Percentiles rank a stretch among this genome's conserved stretches.
Evolutionary conservation across 2,113 vertebrate genomes (phyloP).

Genomic region (Petrocephalus microphthalmus): DNA sequence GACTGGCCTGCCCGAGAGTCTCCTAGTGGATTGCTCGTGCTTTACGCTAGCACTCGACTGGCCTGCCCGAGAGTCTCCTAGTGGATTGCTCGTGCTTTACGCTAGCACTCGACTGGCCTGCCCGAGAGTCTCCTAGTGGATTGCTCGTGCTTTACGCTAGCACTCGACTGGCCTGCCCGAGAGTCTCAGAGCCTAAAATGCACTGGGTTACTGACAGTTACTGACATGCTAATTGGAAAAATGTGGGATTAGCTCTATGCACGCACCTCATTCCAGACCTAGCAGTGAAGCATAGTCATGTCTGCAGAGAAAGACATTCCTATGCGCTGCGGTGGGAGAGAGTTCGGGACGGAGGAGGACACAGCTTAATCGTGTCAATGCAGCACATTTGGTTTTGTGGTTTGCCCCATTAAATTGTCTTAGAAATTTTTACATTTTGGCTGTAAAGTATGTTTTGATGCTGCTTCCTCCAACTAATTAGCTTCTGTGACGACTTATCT

Average conservation of each 20-base stretch:
- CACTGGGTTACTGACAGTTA: background rate
- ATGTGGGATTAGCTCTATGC: background rate
- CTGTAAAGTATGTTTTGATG: background rate
- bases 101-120: too few species aligned
- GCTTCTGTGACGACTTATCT: background rate
- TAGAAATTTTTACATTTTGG: background rate
- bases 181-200: background rate
- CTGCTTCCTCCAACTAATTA: background rate
- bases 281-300: background rate
- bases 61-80: too few species aligned
- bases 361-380: too few species aligned
- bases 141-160: too few species aligned
- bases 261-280: background rate
- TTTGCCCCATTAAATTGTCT: background rate
- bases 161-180: too few species aligned
- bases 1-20: too few species aligned
- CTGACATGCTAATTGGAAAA: background rate
- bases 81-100: too few species aligned
- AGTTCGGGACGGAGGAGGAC: too few species aligned
- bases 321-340: too few species aligned
- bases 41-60: too few species aligned
- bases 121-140: too few species aligned
- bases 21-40: too few species aligned
- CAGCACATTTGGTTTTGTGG: background rate
- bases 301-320: background rate